Evolutionary conservation across 92 coral and sea anemone species (phyloP).

Genomic region (Heliopora coerulea): DNA sequence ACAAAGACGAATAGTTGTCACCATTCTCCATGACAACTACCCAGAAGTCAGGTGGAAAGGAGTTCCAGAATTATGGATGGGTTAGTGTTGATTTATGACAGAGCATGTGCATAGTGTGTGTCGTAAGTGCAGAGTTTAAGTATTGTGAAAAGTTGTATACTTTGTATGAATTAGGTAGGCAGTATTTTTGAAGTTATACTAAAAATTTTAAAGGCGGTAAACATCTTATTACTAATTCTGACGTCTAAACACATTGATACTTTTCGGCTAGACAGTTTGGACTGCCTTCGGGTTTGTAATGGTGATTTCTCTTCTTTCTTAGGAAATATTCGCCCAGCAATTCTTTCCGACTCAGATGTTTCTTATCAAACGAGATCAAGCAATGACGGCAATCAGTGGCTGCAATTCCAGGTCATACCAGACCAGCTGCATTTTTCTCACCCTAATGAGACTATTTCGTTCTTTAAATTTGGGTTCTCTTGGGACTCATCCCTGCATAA

Average conservation of each 20-base stretch:
- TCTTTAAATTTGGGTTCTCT: constrained; percentile 88
- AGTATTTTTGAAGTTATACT: no score
- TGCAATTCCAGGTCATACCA: constrained; percentile 27
- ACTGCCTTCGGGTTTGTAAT: background rate
- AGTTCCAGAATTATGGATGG: constrained; percentile 65
- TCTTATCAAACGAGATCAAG: constrained; percentile 28
- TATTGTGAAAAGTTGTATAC: no score
- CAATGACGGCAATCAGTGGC: constrained; percentile 19
- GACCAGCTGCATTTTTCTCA: constrained; percentile 59
- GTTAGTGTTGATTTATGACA: no score
- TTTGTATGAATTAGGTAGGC: no score
- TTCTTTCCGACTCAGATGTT: constrained; percentile 11
- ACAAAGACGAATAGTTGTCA: constrained; percentile 89
- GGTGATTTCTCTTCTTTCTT: background rate
- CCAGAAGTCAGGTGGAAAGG: constrained; percentile 86
- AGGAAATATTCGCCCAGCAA: constrained; percentile 29
- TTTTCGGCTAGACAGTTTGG: no score
- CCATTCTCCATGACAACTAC: constrained; percentile 87
- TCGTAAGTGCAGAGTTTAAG: no score
- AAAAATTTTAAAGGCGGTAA: no score
- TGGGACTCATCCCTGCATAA: constrained; percentile 98
- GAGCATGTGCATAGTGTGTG: no score
- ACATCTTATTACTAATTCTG: no score
- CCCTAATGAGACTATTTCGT: constrained; percentile 83
- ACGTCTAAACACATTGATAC: no score